Base-by-base conservation (phyloP, 37 sponge, comb jelly and placozoan genomes). In the Beroe forskalii region DNA sequence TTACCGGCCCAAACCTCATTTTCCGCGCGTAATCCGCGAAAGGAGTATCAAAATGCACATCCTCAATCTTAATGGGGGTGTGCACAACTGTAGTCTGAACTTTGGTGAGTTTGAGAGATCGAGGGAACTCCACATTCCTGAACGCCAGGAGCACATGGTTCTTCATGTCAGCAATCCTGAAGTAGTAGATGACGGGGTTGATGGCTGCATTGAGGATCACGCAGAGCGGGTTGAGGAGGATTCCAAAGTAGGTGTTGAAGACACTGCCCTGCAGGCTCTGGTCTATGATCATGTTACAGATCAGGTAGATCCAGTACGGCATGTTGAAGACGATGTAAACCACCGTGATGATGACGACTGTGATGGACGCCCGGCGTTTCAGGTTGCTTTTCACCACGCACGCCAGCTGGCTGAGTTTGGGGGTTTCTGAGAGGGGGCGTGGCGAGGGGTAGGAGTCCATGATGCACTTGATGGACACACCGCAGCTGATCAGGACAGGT, bases 191-290 rank as follows among this genome's bases (percentile, higher is more conserved):
- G 28, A 43, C 55, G 30, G 86, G 86, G 86, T 80, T 80, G 22
- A 80, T 44, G 55, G 86, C 55, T 1, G 86, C 86, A 48, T 80
- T 80, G 40, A 80, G 86, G 6, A 80, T 43, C 30, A 80, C 86
- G 42, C 86, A 80, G 30, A 80, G n/a, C 8, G 86, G 86, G 27
- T 80, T 80, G 55, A 80, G 60, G 14, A 80, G 30, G 14, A 80
- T 25, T 6, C 86, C 86, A 3, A 80, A 38, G 86, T 80, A 80
- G 40, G 35, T 22, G n/a, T 80, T 37, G 24, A 41, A 41, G 27
- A 80, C n/a, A 42, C 86, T 80, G 55, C 55, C 55, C 6, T 12
- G 12, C 19, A 69, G 32, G 9, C 2, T 2, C 40, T 80, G n/a
- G 40, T 35, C 40, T n/a, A 41, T 44, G 25, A 80, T 43, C n/a